Conservation (phyloP, 2,797 vertebrate genomes). For the Hippocampus kuda region DNA sequence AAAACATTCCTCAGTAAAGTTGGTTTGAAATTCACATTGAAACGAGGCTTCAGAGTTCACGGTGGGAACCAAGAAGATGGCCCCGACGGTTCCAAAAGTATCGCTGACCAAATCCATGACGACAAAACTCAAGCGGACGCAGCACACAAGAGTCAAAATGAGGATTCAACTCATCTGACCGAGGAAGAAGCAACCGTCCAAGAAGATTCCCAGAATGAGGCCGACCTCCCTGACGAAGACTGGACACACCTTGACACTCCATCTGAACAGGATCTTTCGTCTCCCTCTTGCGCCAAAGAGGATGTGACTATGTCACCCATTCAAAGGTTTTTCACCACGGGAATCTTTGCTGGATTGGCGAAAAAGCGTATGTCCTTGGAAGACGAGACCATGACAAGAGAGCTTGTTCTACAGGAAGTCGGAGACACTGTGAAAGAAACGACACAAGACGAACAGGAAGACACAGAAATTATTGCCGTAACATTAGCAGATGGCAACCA, state of each 20-base stretch:
- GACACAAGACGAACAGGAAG: slow-evolving; percentile 27
- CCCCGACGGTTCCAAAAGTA: neutral
- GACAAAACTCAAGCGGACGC: slow-evolving; percentile 38
- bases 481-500: slow-evolving; percentile 18
- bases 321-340: slow-evolving; percentile 82
- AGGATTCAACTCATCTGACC: slow-evolving; percentile 29
- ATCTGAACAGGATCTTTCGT: slow-evolving; percentile 25
- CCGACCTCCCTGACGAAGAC: slow-evolving; percentile 9
- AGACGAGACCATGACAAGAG: slow-evolving; percentile 45
- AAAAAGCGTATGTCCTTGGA: slow-evolving; percentile 77
- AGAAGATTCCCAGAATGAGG: neutral
- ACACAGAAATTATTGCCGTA: slow-evolving; percentile 21
- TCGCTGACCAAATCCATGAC: slow-evolving; percentile 32
- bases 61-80: slow-evolving; percentile 54
- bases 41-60: slow-evolving; percentile 74
- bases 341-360: slow-evolving; percentile 76
- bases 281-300: slow-evolving; percentile 46
- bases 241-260: neutral
- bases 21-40: slow-evolving; percentile 83
- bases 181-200: slow-evolving; percentile 17
- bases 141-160: slow-evolving; percentile 42
- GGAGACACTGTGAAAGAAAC: slow-evolving; percentile 26
- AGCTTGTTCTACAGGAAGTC: slow-evolving; percentile 31
- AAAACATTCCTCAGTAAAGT: slow-evolving; percentile 85
- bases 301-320: slow-evolving; percentile 71